Evolutionary conservation across 2,797 vertebrate species (phyloP), one percentile per base, ranked within the genome.

Genomic region (Parambassis ranga): DNA sequence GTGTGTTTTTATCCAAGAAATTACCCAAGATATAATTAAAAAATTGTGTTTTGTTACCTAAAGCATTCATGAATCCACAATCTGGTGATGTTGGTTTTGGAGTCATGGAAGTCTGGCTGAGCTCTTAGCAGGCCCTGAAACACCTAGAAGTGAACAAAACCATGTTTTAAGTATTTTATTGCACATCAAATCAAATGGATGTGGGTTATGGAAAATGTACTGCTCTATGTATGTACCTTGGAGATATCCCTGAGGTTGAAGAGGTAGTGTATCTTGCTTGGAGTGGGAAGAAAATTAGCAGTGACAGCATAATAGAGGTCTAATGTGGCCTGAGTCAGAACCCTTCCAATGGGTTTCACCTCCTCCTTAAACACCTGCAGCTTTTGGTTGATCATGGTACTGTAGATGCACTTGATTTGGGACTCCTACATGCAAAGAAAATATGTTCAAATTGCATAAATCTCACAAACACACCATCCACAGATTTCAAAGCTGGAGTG

Each of bases 221-320:
- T 11, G n/a, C n/a, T 2, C 10, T 52, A 4, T 16, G 7, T 33
- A 28, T 46, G 23, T 71, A 90, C 95, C 94, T 95, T 96, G 56
- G 95, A 96, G 77, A 96, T 95, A 71, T 97, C 96, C 22, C 95
- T 90, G 63, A 97, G 93, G 85, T 96, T 96, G 85, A 96, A 97
- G 53, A 96, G 93, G 84, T 97, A 97, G 77, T 96, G 96, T 69
- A 93, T 95, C 86, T 95, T 95, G 65, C 94, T 92, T 0, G 95
- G 96, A 0, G 95, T 96, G 43, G 96, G 95, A 69, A 95, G 91
- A 75, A 97, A 96, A 42, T 77, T 87, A 33, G 91, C 85, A 0
- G 88, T 84, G 39, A 96, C 86, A 0, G 86, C 87, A 5, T 91
- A 78, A 81, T 95, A 96, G 14, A 97, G 77, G 2, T 96, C 93